These are phyloP conservation scores for Vannuccia rotundouncinata DNA, from an alignment of 2,888 invertebrate species.

Conservation along the genomic window DNA sequence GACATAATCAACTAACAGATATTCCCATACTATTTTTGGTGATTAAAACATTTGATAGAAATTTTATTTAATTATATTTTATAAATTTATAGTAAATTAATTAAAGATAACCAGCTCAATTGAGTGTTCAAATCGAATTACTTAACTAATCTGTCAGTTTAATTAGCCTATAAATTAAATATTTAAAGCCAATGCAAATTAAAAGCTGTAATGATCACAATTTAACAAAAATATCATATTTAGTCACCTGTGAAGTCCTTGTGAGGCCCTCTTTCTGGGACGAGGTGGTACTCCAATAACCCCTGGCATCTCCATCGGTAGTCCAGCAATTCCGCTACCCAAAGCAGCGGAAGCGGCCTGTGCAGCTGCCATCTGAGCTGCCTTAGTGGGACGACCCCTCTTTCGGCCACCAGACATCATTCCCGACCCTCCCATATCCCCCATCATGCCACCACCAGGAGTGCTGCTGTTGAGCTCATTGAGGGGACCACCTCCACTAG, in stretches of 20 bases:
- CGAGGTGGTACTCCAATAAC: conserved; percentile 13
- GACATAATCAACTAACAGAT: no score
- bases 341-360: not conserved
- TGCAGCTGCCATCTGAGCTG: conserved; percentile 16
- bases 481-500: not conserved
- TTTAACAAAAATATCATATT: no score
- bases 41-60: no score
- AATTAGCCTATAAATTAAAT: no score
- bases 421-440: not conserved
- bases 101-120: no score
- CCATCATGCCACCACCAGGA: not conserved
- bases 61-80: no score
- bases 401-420: conserved; percentile 12
- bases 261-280: conserved; percentile 14
- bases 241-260: conserved; percentile 31
- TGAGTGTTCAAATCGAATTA: no score
- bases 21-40: no score
- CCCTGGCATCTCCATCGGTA: not conserved
- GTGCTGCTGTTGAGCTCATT: conserved; percentile 3
- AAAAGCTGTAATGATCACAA: no score
- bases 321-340: not conserved
- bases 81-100: no score
- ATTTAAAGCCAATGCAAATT: no score
- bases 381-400: conserved; percentile 33
- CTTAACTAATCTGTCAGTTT: no score